These are phyloP conservation scores for Metalampra italica DNA, from an alignment of 2,888 invertebrate species.

Conservation along the genomic window DNA sequence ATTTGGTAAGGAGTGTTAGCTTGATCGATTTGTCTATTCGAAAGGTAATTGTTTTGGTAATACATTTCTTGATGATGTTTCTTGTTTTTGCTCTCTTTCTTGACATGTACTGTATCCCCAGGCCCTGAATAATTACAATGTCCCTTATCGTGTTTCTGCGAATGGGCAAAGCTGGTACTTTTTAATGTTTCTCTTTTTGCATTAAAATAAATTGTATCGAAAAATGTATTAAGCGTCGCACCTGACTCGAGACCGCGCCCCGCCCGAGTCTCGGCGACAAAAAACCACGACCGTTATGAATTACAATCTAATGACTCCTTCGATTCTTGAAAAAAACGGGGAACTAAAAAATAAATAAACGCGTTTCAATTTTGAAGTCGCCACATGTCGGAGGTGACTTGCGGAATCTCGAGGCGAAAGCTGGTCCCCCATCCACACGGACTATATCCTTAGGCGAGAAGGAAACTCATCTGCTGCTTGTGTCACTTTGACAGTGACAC, in stretches of 20 bases:
- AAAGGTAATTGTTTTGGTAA: constrained; percentile 4
- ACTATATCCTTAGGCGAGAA: neutral
- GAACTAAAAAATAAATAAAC: constrained; percentile 55
- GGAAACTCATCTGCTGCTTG: too few relatives aligned
- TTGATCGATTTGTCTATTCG: constrained; percentile 20
- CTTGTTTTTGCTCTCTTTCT: too few relatives aligned
- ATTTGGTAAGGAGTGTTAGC: constrained; percentile 61
- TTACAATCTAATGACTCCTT: constrained; percentile 68
- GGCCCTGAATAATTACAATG: constrained; percentile 4
- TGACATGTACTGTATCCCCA: too few relatives aligned
- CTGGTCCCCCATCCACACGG: constrained; percentile 16
- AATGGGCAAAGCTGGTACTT: constrained; percentile 26
- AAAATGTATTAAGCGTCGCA: constrained; percentile 33
- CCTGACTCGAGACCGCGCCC: constrained; percentile 38
- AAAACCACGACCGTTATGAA: constrained; percentile 65
- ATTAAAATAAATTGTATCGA: constrained; percentile 38
- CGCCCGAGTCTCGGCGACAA: constrained; percentile 31
- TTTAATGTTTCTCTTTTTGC: constrained; percentile 44
- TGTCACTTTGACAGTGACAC: too few relatives aligned
- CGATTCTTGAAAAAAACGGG: constrained; percentile 50
- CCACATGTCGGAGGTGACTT: constrained; percentile 73
- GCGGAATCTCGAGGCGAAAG: constrained; percentile 32
- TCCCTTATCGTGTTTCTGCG: constrained; percentile 19
- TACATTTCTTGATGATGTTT: constrained; percentile 4
- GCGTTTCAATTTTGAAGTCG: constrained; percentile 60